Conservation (phyloP, 2,113 vertebrate species). For the Suricata suricatta region DNA sequence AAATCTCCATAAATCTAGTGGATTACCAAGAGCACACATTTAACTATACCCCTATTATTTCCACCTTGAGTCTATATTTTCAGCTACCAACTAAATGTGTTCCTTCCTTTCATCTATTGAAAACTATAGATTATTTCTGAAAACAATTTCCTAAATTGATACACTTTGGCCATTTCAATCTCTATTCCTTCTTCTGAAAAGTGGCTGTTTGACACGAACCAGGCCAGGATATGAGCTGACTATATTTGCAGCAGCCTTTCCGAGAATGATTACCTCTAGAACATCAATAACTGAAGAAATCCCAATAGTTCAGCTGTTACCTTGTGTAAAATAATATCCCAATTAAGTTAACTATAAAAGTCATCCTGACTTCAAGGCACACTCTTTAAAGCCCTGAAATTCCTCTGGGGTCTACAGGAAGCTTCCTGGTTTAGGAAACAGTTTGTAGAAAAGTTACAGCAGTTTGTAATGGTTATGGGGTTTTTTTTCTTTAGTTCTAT, state of each 20-base stretch:
- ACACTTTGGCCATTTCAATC: constrained; percentile 1
- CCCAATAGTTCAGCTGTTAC: background rate
- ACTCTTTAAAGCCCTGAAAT: background rate
- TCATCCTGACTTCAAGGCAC: background rate
- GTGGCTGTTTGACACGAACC: constrained; percentile 12
- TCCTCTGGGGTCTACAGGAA: background rate
- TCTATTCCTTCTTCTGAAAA: constrained; percentile 14
- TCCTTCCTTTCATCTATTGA: background rate
- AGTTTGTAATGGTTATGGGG: background rate
- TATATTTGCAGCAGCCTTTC: background rate
- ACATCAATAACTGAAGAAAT: constrained; percentile 41
- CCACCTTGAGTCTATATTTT: constrained; percentile 19
- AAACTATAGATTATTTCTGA: constrained; percentile 45
- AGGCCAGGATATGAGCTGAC: background rate
- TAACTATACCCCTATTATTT: background rate
- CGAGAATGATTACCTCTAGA: background rate
- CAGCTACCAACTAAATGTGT: background rate
- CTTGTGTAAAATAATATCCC: constrained; percentile 46
- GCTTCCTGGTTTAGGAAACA: background rate
- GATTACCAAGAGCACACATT: background rate
- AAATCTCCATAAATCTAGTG: background rate
- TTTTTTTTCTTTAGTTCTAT: background rate
- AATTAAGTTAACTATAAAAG: constrained; percentile 29
- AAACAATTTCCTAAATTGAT: constrained; percentile 37
- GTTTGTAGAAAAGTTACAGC: background rate